Evolutionary conservation across 1,140 invertebrate genomes (phyloP), one percentile per base, ranked within the genome.

Genomic region (Zaprionus taronus): DNA sequence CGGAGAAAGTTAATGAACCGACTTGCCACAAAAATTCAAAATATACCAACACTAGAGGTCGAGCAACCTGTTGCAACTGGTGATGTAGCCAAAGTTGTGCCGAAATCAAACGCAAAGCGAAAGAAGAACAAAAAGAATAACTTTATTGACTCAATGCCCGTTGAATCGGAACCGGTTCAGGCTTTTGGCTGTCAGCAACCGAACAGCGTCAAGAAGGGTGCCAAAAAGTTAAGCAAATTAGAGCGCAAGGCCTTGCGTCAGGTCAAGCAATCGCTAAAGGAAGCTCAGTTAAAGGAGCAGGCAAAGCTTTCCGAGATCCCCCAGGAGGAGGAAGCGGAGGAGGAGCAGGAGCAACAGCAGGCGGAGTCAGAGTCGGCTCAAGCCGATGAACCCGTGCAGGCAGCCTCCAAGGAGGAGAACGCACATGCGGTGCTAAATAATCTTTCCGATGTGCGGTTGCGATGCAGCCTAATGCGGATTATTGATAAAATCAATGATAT

Each of bases 201-300:
- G 34, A 26, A 7, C 34, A 47, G 26, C 12, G 0, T 7, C 12
- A 38, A 36, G 5, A 66, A 44, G 31, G 2, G 17, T 2, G 28
- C 28, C 5, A 68, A 20, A 14, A 57, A 41, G 12, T 4, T 73
- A 11, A 55, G 64, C 24, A 73, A 68, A 55, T 17, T 60, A 2
- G 71, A 73, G 28, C 71, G 71, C 11, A 73, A 73, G 26, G 64
- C 24, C 3, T 14, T 68, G 4, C 64, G 71, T 1, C 71, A 57
- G 64, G 24, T n/a, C 2, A 57, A 28, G n/a, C n/a, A 31, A 24
- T 36, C 26, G 3, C 34, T 44, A 12, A 11, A 15, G 5, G 15
- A 55, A 11, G 2, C 26, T 22, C 31, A 14, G 28, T 28, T 28
- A 0, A 20, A 53, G 31, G 3, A 15, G 26, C 12, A 36, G 17